Conservation (phyloP, 2,113 vertebrate species). For the Megalops atlanticus region DNA sequence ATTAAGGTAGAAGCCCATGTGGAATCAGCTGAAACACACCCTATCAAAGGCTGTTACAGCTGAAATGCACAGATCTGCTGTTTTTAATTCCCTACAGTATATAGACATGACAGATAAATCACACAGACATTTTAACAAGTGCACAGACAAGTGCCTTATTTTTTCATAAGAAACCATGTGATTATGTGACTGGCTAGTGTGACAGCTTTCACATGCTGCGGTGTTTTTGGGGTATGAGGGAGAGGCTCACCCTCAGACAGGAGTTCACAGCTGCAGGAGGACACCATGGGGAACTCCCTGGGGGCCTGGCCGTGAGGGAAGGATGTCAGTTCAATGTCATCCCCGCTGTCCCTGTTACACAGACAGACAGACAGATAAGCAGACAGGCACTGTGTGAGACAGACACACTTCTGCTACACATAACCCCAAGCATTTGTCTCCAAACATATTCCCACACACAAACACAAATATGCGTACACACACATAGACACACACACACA, state of each 20-base stretch:
- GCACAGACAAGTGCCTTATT: neutral
- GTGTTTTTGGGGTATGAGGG: neutral
- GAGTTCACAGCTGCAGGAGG: slow-evolving; percentile 94
- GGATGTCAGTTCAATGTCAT: slow-evolving; percentile 87
- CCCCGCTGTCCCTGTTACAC: slow-evolving; percentile 85
- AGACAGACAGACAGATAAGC: neutral
- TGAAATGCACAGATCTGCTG: neutral
- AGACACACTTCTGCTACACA: neutral
- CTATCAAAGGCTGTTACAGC: neutral
- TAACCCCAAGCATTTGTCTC: too few species aligned
- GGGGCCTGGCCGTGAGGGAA: slow-evolving; percentile 80
- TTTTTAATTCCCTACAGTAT: neutral
- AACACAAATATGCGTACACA: too few species aligned
- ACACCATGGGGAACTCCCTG: slow-evolving; percentile 74
- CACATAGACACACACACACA: too few species aligned
- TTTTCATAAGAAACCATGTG: neutral
- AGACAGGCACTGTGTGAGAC: neutral
- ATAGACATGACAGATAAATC: neutral
- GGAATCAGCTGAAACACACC: too few species aligned
- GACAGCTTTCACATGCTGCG: neutral
- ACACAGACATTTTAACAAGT: neutral
- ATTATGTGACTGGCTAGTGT: too few species aligned
- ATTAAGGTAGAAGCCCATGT: too few species aligned
- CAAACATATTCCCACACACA: too few species aligned
- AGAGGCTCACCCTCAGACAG: slow-evolving; percentile 82